phyloP scores from a whole-genome alignment of 2,797 vertebrate genomes.

The Propithecus perrieri region DNA sequence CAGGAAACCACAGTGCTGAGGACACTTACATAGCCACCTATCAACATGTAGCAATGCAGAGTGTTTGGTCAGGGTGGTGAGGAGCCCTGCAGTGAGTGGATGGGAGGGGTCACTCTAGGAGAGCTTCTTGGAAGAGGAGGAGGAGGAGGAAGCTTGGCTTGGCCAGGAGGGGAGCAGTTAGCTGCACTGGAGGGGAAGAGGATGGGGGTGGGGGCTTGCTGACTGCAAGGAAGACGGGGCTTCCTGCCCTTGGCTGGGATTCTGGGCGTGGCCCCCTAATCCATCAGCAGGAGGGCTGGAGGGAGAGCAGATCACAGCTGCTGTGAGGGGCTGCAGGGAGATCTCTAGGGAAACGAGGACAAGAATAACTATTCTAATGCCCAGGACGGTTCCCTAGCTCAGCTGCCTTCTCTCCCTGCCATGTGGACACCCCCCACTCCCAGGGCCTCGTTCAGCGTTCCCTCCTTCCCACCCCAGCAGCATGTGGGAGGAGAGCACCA shows the following conservation, averaged over 20 bases:
- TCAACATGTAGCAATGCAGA: not conserved
- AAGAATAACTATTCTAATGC: slow-evolving; percentile 2
- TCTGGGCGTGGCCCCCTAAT: not conserved
- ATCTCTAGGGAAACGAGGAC: slow-evolving; percentile 32
- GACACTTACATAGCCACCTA: not conserved
- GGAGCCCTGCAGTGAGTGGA: not conserved
- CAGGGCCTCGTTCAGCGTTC: not conserved
- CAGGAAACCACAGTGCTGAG: slow-evolving; percentile 35
- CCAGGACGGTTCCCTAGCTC: not conserved
- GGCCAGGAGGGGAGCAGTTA: not conserved
- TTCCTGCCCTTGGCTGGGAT: not conserved
- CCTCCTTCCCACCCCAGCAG: not conserved
- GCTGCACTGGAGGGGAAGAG: not conserved
- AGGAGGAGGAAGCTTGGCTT: not conserved
- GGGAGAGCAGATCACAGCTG: slow-evolving; percentile 18
- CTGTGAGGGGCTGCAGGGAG: not conserved
- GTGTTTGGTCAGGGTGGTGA: not conserved
- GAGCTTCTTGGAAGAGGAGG: slow-evolving; percentile 15
- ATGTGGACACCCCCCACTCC: not conserved
- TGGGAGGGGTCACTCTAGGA: not conserved
- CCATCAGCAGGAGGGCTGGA: not conserved
- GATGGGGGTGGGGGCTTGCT: not conserved
- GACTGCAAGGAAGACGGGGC: not conserved
- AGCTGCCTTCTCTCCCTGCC: not conserved
- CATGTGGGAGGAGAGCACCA: not conserved